Percentiles rank a stretch among this genome's conserved stretches.
phyloP scores from a whole-genome alignment of 1,140 invertebrate species.

The Bombus breviceps region DNA sequence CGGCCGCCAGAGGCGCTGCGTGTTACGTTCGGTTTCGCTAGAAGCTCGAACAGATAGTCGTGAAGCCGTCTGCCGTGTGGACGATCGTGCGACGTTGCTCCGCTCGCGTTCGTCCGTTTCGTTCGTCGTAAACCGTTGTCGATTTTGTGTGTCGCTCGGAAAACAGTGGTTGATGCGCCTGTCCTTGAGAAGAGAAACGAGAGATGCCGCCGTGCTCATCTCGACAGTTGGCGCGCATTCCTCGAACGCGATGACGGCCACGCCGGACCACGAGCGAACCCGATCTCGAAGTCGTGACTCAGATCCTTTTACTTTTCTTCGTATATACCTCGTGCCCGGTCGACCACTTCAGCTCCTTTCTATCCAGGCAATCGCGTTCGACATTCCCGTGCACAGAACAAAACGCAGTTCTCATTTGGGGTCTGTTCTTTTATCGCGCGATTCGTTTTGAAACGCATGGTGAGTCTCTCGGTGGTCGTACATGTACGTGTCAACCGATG shows the following conservation, averaged over 20 bases:
- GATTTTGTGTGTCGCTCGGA: not conserved
- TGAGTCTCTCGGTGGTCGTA: too few species aligned
- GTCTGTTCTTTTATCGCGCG: not conserved
- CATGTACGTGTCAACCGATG: not conserved
- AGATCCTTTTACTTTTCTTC: slow-evolving; percentile 48
- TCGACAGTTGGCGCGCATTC: slow-evolving; percentile 19
- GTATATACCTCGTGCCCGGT: slow-evolving; percentile 9
- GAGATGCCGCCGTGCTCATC: not conserved
- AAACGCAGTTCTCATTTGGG: not conserved
- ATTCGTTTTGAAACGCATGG: not conserved
- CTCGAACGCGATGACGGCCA: slow-evolving; percentile 3
- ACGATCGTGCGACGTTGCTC: slow-evolving; percentile 40
- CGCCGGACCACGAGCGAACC: not conserved
- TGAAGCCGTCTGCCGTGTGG: slow-evolving; percentile 75
- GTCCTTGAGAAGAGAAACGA: not conserved
- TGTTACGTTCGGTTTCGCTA: slow-evolving; percentile 40
- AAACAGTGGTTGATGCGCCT: not conserved
- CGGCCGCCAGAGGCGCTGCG: slow-evolving; percentile 71
- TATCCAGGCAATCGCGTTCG: not conserved
- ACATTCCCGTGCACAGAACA: not conserved
- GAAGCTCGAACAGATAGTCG: slow-evolving; percentile 75
- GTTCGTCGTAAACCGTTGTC: not conserved
- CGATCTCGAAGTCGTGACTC: slow-evolving; percentile 34
- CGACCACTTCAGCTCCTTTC: slow-evolving; percentile 3
- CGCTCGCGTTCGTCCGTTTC: not conserved